Conservation (phyloP, 2,888 invertebrate genomes). For the Gryllus longicercus region DNA sequence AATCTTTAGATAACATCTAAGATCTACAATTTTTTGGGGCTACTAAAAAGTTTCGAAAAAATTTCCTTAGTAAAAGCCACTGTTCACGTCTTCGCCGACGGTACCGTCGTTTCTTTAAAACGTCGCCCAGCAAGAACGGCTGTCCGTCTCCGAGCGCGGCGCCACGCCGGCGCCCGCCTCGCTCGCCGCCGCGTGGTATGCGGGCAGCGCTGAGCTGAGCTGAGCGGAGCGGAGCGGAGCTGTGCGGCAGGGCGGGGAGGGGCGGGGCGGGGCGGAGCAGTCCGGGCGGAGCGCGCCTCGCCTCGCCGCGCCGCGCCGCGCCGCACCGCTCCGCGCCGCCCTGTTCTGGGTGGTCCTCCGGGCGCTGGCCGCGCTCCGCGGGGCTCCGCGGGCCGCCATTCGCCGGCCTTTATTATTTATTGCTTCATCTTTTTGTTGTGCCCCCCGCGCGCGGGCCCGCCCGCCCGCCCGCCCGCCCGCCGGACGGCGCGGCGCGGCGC, state of each 20-base stretch:
- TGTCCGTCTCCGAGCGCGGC: too few species aligned
- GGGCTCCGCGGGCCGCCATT: neutral
- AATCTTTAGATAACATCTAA: too few species aligned
- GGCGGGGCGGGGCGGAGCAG: neutral
- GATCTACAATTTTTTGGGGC: too few species aligned
- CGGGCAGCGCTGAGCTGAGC: neutral
- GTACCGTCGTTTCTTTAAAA: too few species aligned
- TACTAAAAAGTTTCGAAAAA: too few species aligned
- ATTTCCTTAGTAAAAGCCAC: too few species aligned
- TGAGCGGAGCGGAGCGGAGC: neutral
- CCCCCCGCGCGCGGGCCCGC: constrained; percentile 1
- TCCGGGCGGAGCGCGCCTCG: neutral
- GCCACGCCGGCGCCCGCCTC: too few species aligned
- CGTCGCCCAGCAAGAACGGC: too few species aligned
- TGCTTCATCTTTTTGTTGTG: constrained; percentile 17
- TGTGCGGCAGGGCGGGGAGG: neutral
- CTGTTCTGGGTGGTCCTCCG: constrained; percentile 17
- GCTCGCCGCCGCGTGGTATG: too few species aligned
- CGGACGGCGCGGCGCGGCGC: neutral
- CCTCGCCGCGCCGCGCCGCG: too few species aligned
- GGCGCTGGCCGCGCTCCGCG: neutral
- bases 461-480: neutral
- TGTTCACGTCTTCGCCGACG: too few species aligned
- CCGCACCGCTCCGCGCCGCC: neutral
- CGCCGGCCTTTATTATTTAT: constrained; percentile 9